These are phyloP conservation scores for Puntigrus tetrazona DNA, from an alignment of 2,113 vertebrate genomes.

Conservation along the genomic window DNA sequence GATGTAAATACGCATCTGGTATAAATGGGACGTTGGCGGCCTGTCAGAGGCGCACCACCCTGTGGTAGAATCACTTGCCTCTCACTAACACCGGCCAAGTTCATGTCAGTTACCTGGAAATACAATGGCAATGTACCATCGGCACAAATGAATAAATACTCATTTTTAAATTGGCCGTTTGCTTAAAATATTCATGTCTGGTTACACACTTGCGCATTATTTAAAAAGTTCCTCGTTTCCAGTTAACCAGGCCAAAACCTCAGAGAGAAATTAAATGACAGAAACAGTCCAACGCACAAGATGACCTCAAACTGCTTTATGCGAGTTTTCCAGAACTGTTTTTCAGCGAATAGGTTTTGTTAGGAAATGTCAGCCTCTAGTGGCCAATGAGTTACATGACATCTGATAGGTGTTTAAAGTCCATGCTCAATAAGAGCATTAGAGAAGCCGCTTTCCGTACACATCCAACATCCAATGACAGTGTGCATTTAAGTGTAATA, in stretches of 20 bases:
- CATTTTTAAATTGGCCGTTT: not conserved
- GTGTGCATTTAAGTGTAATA: not conserved
- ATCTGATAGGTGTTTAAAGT: not conserved
- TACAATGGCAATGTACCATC: not conserved
- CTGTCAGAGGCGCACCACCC: conserved; percentile 6
- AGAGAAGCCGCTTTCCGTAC: not conserved
- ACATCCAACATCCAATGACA: not conserved
- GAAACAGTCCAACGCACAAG: not conserved
- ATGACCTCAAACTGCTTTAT: not conserved
- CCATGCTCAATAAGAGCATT: not conserved
- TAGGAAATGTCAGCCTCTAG: conserved; percentile 21
- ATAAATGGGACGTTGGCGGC: not conserved
- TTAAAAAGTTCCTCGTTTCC: not conserved
- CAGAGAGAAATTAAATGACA: not conserved
- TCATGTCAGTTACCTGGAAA: conserved; percentile 4
- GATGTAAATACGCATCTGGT: conserved; percentile 31
- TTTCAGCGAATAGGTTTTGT: not conserved
- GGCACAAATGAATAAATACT: not conserved
- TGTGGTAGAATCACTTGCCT: conserved; percentile 4
- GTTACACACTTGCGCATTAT: not conserved
- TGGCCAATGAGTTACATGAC: not conserved
- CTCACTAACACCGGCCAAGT: not conserved
- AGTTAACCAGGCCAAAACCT: not conserved
- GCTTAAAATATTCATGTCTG: not conserved
- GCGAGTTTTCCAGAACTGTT: not conserved